phyloP scores from a whole-genome alignment of 2,888 invertebrate genomes.

The Polylopha cassiicola region DNA sequence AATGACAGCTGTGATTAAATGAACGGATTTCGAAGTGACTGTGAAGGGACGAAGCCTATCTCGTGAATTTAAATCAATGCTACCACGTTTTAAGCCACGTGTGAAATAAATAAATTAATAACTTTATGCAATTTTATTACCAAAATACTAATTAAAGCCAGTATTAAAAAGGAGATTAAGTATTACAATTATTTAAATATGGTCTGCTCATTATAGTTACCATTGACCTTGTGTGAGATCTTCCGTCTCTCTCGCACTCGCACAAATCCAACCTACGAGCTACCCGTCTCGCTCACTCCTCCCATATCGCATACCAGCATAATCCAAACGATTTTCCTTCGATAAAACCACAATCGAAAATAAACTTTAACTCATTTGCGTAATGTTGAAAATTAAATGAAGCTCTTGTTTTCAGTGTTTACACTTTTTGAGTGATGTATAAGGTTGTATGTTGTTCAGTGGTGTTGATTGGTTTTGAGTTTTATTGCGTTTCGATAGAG shows the following conservation, averaged over 20 bases:
- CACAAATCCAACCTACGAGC: constrained; percentile 56
- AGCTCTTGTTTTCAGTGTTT: constrained; percentile 55
- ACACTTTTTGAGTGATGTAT: constrained; percentile 37
- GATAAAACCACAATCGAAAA: constrained; percentile 28
- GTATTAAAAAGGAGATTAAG: constrained; percentile 18
- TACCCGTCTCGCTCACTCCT: constrained; percentile 48
- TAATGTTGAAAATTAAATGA: constrained; percentile 38
- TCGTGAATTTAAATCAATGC: too few relatives aligned
- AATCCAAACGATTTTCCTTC: constrained; percentile 67
- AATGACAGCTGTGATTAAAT: too few relatives aligned
- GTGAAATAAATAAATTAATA: not conserved
- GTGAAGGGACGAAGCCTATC: too few relatives aligned
- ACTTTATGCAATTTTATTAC: constrained; percentile 3
- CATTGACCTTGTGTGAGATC: constrained; percentile 21
- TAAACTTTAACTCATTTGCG: constrained; percentile 32
- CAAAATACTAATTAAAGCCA: constrained; percentile 12
- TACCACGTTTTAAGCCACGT: too few relatives aligned
- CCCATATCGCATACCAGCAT: constrained; percentile 38
- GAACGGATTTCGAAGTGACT: too few relatives aligned
- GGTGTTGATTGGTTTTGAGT: constrained; percentile 24
- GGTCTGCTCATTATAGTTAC: constrained; percentile 49
- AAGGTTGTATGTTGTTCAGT: constrained; percentile 33
- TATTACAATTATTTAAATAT: constrained; percentile 24
- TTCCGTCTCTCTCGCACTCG: too few relatives aligned
- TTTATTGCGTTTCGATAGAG: constrained; percentile 26